Percentiles rank a stretch among this genome's conserved stretches.
Evolutionary conservation across 2,888 invertebrate species (phyloP).

Genomic region (Nemoura dubitans): DNA sequence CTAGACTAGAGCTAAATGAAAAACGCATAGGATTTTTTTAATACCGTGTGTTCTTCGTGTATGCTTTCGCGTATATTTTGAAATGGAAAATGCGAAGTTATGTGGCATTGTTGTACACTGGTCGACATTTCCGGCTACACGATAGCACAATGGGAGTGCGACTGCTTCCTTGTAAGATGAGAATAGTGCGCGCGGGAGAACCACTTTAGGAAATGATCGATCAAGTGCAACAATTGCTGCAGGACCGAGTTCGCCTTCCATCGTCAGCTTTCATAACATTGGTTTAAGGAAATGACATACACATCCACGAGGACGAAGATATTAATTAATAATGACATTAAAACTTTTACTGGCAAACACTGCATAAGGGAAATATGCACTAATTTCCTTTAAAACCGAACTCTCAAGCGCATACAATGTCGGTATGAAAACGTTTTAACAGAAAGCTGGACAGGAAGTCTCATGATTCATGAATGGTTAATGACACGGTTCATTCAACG

Average conservation of each 20-base stretch:
- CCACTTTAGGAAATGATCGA: background rate
- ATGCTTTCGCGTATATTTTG: background rate
- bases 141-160: background rate
- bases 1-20: background rate
- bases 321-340: background rate
- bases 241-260: background rate
- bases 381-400: background rate
- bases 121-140: background rate
- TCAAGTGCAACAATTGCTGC: background rate
- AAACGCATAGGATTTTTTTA: background rate
- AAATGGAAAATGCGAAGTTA: background rate
- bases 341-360: background rate
- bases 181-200: background rate
- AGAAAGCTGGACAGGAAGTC: background rate
- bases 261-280: background rate
- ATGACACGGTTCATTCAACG: background rate
- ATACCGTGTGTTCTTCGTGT: background rate
- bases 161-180: background rate
- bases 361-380: background rate
- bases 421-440: background rate
- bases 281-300: background rate
- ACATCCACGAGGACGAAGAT: background rate
- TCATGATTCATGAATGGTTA: conserved; percentile 3
- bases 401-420: background rate
- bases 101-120: conserved; percentile 1